Percentiles rank a stretch among this genome's conserved stretches.
phyloP scores from a whole-genome alignment of 2,888 invertebrate genomes.

The Ochropleura leucogaster region DNA sequence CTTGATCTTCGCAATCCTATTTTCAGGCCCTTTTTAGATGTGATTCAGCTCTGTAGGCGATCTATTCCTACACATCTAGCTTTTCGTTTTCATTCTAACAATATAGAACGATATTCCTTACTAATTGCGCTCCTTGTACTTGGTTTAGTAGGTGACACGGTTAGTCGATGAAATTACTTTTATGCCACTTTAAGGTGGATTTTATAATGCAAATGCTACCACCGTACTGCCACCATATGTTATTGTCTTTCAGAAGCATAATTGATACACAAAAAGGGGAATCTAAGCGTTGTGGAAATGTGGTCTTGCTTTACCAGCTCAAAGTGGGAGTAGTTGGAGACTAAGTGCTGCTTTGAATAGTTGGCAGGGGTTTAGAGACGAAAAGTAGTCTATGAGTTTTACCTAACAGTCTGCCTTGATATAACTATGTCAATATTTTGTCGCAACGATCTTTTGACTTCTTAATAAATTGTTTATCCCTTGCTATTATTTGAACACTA shows the following conservation, averaged over 20 bases:
- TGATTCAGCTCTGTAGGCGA: slow-evolving; percentile 31
- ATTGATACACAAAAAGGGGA: slow-evolving; percentile 18
- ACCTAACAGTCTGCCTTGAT: neutral
- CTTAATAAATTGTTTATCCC: neutral
- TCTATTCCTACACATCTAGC: slow-evolving; percentile 13
- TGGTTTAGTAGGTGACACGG: neutral
- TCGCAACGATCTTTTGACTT: neutral
- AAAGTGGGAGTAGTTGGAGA: slow-evolving; percentile 11
- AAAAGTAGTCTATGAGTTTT: too few relatives aligned
- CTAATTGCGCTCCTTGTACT: slow-evolving; percentile 38
- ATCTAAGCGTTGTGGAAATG: neutral
- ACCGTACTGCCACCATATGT: neutral
- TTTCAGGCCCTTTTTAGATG: slow-evolving; percentile 34
- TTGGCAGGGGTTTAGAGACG: neutral
- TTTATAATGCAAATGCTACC: too few relatives aligned
- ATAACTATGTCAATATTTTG: neutral
- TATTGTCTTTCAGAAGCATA: slow-evolving; percentile 5
- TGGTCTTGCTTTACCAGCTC: neutral
- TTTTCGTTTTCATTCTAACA: slow-evolving; percentile 18
- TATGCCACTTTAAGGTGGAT: too few relatives aligned
- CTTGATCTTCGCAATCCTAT: slow-evolving; percentile 45
- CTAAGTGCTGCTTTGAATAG: neutral
- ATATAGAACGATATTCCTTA: slow-evolving; percentile 5
- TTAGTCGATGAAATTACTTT: too few relatives aligned
- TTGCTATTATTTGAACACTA: too few relatives aligned